phyloP scores from a whole-genome alignment of 2,797 vertebrate species.

The Sebastes nivosus region DNA sequence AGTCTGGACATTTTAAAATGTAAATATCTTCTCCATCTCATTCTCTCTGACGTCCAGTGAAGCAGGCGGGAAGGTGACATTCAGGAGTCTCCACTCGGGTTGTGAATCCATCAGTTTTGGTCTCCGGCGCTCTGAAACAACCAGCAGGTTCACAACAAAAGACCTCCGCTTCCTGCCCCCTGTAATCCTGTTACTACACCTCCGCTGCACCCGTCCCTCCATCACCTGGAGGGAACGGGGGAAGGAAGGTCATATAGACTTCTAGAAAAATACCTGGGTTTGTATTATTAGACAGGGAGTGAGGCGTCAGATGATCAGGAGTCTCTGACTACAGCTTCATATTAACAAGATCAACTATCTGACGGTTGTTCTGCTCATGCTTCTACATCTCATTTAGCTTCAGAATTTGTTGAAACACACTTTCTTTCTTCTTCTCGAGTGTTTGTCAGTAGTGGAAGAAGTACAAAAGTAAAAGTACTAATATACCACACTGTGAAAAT shows the following conservation, averaged over 20 bases:
- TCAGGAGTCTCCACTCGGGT: slow-evolving; percentile 6
- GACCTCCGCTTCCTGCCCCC: background rate
- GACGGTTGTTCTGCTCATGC: background rate
- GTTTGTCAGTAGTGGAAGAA: background rate
- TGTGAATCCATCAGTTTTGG: slow-evolving; percentile 32
- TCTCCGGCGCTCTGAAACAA: background rate
- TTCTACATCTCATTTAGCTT: background rate
- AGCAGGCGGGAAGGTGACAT: slow-evolving; percentile 30
- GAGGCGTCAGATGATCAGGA: background rate
- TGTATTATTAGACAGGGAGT: background rate
- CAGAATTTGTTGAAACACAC: background rate
- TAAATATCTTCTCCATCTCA: background rate
- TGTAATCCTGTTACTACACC: slow-evolving; percentile 48
- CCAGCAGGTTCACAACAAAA: background rate
- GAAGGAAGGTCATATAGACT: background rate
- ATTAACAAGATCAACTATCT: background rate
- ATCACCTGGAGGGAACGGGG: background rate
- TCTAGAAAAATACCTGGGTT: background rate
- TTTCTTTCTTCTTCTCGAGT: background rate
- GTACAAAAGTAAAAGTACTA: background rate
- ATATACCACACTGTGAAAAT: too few relatives aligned
- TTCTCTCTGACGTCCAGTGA: background rate
- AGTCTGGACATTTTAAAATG: background rate
- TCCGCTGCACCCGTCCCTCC: background rate
- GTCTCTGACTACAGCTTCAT: too few relatives aligned